Evolutionary conservation across 2,888 invertebrate species (phyloP).

Genomic region (Drymonia ruficornis): DNA sequence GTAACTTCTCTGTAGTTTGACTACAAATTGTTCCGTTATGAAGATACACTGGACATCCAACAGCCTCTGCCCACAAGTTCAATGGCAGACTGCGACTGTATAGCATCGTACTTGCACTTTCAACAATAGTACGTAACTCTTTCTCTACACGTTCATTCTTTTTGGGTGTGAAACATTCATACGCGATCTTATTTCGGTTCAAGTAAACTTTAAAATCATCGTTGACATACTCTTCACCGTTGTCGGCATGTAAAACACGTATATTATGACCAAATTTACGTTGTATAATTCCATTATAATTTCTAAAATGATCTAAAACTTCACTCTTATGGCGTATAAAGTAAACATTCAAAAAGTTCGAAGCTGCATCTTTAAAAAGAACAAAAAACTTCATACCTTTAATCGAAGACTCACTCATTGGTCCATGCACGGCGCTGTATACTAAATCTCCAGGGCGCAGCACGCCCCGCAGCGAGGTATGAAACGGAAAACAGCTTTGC

Average conservation of each 20-base stretch:
- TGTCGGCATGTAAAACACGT: constrained; percentile 21
- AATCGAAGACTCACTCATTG: constrained; percentile 19
- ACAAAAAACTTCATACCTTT: constrained; percentile 30
- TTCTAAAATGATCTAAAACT: constrained; percentile 19
- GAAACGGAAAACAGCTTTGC: constrained; percentile 13
- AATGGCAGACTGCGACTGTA: constrained; percentile 33
- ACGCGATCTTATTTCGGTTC: constrained; percentile 31
- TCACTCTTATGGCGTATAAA: constrained; percentile 31
- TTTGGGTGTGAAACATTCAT: constrained; percentile 44
- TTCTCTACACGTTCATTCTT: constrained; percentile 47
- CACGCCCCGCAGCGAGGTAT: constrained; percentile 14
- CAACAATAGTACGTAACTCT: constrained; percentile 46
- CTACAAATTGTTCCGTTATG: constrained; percentile 48
- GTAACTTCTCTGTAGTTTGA: constrained; percentile 30
- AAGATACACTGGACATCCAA: constrained; percentile 47
- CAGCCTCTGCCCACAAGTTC: constrained; percentile 56
- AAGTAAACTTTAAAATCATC: constrained; percentile 24
- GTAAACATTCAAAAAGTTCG: constrained; percentile 21
- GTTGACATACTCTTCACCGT: constrained; percentile 27
- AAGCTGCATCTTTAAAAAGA: constrained; percentile 28
- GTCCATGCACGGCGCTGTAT: constrained; percentile 30
- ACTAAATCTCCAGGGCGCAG: constrained; percentile 9
- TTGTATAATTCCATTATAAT: constrained; percentile 24
- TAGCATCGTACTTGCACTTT: constrained; percentile 40
- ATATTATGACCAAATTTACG: constrained; percentile 21